A percentile compares a stretch with the other conserved stretches of the same genome.
Conservation (phyloP, 2,113 vertebrate genomes). For the Rissa tridactyla region DNA sequence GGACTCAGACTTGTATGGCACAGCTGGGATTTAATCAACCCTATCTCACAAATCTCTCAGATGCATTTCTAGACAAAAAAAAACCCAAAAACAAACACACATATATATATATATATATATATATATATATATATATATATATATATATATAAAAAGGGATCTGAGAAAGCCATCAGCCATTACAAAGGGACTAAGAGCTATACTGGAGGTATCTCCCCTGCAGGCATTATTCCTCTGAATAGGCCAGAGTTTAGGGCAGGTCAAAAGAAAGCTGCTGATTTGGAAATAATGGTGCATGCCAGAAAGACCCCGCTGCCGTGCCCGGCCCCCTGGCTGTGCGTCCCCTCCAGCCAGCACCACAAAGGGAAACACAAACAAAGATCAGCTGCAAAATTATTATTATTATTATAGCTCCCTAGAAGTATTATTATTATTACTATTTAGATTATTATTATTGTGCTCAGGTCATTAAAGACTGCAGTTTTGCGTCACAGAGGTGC, state of each 20-base stretch:
- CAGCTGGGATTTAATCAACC: not conserved
- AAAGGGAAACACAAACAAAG: conserved; percentile 47
- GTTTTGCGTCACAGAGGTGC: not conserved
- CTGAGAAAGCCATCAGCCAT: conserved; percentile 2
- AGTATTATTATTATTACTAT: not conserved
- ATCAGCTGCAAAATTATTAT: conserved; percentile 41
- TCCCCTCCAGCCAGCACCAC: not conserved
- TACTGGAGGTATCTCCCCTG: conserved; percentile 63
- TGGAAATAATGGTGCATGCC: conserved; percentile 79
- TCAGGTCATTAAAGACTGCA: not conserved
- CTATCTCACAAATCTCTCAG: conserved; percentile 3
- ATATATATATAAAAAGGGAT: not conserved
- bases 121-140: not conserved
- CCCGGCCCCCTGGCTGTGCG: conserved; percentile 58
- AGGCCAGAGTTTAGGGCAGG: conserved; percentile 74
- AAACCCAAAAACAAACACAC: too few species aligned
- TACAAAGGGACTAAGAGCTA: conserved; percentile 50
- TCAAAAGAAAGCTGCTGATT: conserved; percentile 78
- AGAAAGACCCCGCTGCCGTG: conserved; percentile 57
- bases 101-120: not conserved
- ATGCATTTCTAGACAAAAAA: conserved; percentile 62
- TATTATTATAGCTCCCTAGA: not conserved
- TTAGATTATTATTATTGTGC: not conserved
- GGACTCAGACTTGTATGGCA: not conserved
- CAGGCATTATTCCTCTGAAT: conserved; percentile 59